Conservation (phyloP, 2,888 invertebrate genomes). For the Xestia ashworthii region DNA sequence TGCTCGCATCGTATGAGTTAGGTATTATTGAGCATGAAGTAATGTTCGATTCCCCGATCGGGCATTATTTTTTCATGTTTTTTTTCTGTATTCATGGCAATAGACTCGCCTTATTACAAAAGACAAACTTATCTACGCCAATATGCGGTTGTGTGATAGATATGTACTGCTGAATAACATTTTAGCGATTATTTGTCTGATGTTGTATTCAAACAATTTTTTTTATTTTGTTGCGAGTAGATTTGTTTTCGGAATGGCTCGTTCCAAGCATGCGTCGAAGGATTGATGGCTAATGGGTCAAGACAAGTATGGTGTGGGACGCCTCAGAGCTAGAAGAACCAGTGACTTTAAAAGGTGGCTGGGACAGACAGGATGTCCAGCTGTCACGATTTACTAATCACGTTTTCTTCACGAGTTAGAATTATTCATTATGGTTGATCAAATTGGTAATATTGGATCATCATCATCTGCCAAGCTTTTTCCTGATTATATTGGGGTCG, state of each 20-base stretch:
- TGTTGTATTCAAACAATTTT: rapidly evolving
- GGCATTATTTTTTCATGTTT: too few relatives aligned
- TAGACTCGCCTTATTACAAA: neutral
- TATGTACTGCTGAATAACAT: neutral
- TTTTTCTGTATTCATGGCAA: too few relatives aligned
- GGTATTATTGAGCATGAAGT: neutral
- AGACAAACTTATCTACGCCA: neutral
- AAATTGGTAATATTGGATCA: neutral
- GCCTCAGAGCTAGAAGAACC: neutral
- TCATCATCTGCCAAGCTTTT: too few relatives aligned
- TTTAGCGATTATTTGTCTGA: neutral
- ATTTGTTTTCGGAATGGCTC: neutral
- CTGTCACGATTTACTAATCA: neutral
- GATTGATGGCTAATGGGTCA: neutral
- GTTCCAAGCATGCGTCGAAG: neutral
- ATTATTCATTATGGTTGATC: neutral
- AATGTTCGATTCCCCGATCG: neutral
- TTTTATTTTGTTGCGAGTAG: neutral
- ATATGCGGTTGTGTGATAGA: neutral
- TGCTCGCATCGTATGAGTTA: neutral
- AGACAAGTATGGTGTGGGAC: neutral
- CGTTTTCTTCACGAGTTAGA: neutral
- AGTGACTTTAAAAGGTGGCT: neutral
- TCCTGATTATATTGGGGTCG: too few relatives aligned
- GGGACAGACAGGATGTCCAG: neutral